Evolutionary conservation across 2,113 vertebrate species (phyloP), one percentile per base, ranked within the genome.

Genomic region (Rhodinocichla rosea): DNA sequence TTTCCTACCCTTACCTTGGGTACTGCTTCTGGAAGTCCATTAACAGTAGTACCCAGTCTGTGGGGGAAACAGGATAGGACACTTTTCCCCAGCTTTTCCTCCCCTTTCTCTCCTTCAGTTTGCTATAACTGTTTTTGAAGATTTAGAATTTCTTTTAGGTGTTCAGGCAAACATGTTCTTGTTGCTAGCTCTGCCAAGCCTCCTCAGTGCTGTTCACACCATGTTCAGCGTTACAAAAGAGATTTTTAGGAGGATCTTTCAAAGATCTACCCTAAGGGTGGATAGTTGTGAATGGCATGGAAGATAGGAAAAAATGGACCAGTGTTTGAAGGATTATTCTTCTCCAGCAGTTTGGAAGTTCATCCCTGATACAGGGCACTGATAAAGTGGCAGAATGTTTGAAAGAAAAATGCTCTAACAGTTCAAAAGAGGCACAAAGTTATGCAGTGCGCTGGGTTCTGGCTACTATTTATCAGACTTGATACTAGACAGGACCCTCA

Each of bases 1-100:
- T 56, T 9, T 79, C 30, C 16, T 32, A 26, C 20, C 20, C 9
- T 64, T 32, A 18, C 11, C 26, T 17, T 11, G 13, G 47, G 4
- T 2, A 0, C n/a, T 47, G 0, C 19, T 7, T 55, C 37, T 40
- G n/a, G 6, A 14, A 79, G 14, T 35, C 30, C 20, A 18, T 40
- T 26, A 47, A 40, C 20, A 39, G 27, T 6, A 9, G 13, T 15
- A 27, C 21, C 17, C 17, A 17, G 17, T 17, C 28, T 27, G 28
- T 30, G 22, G 13, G 22, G 23, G 9, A 21, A 77, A 26, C 21
- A 49, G n/a, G 13, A 17, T 13, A 32, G 16, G 22, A 50, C 33
- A 17, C 2, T 50, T 33, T 77, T 11, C 22, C 44, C 22, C 23
- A 40, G 28, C 22, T 62, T 62, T 42, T 42, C 11, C 9, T 13